Evolutionary conservation across 2,113 vertebrate genomes (phyloP).

Genomic region (Bettongia penicillata): DNA sequence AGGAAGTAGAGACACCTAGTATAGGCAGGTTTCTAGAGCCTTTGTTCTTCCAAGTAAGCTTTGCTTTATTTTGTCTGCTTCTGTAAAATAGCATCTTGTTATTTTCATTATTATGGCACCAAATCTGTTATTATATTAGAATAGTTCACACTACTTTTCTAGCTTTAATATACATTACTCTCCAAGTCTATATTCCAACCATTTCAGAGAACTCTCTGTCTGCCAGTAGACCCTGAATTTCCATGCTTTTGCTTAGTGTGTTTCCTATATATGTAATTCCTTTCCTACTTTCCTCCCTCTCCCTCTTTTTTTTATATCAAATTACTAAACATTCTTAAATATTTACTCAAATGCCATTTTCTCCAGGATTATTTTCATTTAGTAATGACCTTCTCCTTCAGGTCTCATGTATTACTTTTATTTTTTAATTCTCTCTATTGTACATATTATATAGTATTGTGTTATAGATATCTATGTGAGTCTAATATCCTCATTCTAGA

Average conservation of each 20-base stretch:
- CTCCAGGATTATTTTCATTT: neutral
- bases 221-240: neutral
- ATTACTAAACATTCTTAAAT: neutral
- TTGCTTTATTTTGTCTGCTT: neutral
- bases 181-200: neutral
- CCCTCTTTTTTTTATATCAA: neutral
- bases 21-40: neutral
- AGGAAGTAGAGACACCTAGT: neutral
- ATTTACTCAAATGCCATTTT: neutral
- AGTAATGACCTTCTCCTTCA: neutral
- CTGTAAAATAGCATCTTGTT: neutral
- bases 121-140: neutral
- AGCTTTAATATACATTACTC: neutral
- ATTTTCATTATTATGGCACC: neutral
- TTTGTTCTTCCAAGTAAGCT: neutral
- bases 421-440: neutral
- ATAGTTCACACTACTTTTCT: neutral
- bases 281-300: neutral
- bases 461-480: neutral
- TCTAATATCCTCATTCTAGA: neutral
- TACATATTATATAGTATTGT: neutral
- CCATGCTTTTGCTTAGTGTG: neutral
- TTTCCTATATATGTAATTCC: neutral
- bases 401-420: neutral
- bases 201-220: neutral